Evolutionary conservation across 1,140 invertebrate species (phyloP), one percentile per base, ranked within the genome.

Genomic region (Drosophila kepulauana): DNA sequence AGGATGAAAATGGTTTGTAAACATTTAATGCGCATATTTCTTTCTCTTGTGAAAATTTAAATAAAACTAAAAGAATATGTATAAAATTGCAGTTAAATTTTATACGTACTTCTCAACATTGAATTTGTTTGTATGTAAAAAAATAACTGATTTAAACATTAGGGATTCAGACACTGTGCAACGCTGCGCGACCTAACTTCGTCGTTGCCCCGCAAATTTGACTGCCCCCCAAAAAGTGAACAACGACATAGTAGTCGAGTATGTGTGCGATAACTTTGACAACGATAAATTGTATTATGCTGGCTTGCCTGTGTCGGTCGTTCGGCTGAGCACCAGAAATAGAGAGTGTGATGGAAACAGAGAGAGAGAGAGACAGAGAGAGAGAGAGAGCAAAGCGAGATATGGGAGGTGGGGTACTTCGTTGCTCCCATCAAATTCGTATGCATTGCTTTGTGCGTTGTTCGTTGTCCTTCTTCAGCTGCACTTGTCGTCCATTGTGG

Each of bases 251-350:
- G 74, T 62, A 30, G 74, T 65, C 11, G 54, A 52, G 67, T 58
- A 59, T 72, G 63, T 69, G 57, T 49, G 66, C 59, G 54, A 76
- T 76, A 76, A 66, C 64, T 82, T 73, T 73, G 68, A 82, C 76
- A 84, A 77, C 72, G 46, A 81, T 81, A 82, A 82, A 78, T 82
- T 67, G 70, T 81, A 63, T 67, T 70, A 66, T 74, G 74, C 69
- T 72, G 54, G 68, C 58, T 69, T 43, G 33, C 56, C 10, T 16
- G 65, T 20, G n/a, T 6, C 64, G 57, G 41, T 74, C 43, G 62
- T 75, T 62, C 38, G 59, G 16, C 41, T 61, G 59, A 13, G 48
- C 28, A 57, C 57, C 20, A 54, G 48, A 62, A 43, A 56, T n/a
- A 56, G 58, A 70, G 35, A 25, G 16, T 43, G 61, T 25, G 38